phyloP scores from a whole-genome alignment of 2,113 vertebrate genomes.

The Atractosteus spatula region DNA sequence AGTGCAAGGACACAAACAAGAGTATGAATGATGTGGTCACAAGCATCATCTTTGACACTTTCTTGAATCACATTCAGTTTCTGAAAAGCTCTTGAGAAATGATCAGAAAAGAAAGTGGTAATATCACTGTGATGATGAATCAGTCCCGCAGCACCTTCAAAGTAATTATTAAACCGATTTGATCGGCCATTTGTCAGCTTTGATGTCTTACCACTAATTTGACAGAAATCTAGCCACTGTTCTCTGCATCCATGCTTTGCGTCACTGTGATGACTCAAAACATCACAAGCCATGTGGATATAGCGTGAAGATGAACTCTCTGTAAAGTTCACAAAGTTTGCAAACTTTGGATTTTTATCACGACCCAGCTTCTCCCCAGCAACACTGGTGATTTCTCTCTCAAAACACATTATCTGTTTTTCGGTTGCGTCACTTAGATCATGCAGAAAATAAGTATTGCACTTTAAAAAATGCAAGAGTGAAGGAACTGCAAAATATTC shows the following conservation, averaged over 20 bases:
- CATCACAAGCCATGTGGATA: constrained; percentile 60
- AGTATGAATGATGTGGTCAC: constrained; percentile 56
- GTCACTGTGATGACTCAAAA: constrained; percentile 43
- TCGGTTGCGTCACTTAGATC: constrained; percentile 55
- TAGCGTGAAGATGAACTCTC: constrained; percentile 67
- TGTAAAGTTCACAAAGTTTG: constrained; percentile 52
- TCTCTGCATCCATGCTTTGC: constrained; percentile 46
- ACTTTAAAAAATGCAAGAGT: constrained; percentile 57
- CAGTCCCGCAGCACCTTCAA: constrained; percentile 62
- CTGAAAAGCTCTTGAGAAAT: constrained; percentile 42
- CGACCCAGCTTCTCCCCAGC: constrained; percentile 58
- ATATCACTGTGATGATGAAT: constrained; percentile 65
- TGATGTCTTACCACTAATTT: constrained; percentile 60
- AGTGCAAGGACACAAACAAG: constrained; percentile 65
- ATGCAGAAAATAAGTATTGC: constrained; percentile 59
- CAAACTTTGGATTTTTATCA: constrained; percentile 57
- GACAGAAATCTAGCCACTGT: constrained; percentile 69
- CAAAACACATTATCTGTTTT: constrained; percentile 55
- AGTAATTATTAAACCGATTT: constrained; percentile 56
- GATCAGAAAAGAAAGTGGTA: constrained; percentile 60
- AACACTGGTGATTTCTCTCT: constrained; percentile 50
- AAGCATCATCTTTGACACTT: constrained; percentile 57
- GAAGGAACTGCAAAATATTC: constrained; percentile 30
- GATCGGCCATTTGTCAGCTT: constrained; percentile 39
- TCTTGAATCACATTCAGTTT: constrained; percentile 59